Conservation (phyloP, 2,888 invertebrate genomes). For the Trilocha varians region DNA sequence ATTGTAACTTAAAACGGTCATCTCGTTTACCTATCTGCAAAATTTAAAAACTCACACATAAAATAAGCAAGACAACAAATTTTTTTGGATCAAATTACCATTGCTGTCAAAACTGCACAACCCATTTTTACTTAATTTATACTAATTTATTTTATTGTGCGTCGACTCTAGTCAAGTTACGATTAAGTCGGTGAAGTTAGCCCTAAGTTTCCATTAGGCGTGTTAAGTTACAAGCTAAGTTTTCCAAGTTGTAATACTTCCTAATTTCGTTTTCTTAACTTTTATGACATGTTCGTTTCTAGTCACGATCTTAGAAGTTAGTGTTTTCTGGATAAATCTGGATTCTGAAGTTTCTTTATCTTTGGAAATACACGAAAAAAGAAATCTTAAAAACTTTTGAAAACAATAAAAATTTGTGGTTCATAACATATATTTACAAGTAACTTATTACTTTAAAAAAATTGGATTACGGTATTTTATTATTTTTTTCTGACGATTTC, state of each 20-base stretch:
- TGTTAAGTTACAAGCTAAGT: constrained; percentile 27
- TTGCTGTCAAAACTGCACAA: neutral
- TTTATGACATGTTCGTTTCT: constrained; percentile 46
- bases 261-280: constrained; percentile 38
- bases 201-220: constrained; percentile 36
- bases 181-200: constrained; percentile 53
- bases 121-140: constrained; percentile 1
- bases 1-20: too few species aligned
- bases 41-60: too few species aligned
- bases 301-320: constrained; percentile 45
- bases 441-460: too few species aligned
- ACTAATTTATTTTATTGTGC: constrained; percentile 36
- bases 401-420: too few species aligned
- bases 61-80: too few species aligned
- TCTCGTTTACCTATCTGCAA: too few species aligned
- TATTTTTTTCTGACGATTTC: too few species aligned
- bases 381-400: too few species aligned
- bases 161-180: constrained; percentile 64
- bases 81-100: too few species aligned
- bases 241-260: constrained; percentile 30
- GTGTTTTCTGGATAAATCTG: constrained; percentile 13
- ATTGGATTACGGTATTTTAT: too few species aligned
- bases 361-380: too few species aligned
- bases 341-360: constrained; percentile 15
- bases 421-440: too few species aligned